Conservation (phyloP, 2,797 vertebrate genomes). For the Gorsachius magnificus region DNA sequence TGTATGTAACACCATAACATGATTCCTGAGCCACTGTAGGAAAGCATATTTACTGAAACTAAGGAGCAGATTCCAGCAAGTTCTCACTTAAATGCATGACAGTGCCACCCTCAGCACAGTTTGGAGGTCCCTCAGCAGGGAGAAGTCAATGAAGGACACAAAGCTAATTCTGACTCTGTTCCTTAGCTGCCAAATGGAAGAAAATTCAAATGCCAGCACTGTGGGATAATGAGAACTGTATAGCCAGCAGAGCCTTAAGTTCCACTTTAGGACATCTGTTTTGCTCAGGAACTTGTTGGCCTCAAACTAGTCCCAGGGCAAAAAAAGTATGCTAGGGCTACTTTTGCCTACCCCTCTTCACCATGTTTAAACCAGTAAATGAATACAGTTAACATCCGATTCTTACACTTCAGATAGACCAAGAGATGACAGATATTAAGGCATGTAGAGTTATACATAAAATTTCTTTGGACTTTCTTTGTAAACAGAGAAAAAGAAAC, state of each 20-base stretch:
- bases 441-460: background rate
- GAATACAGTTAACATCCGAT: background rate
- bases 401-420: background rate
- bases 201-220: background rate
- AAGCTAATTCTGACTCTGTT: background rate
- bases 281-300: background rate
- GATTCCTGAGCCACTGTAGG: background rate
- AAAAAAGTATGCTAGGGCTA: background rate
- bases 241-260: background rate
- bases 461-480: background rate
- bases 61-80: background rate
- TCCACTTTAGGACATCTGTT: background rate
- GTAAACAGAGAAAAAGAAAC: background rate
- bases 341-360: background rate
- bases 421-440: background rate
- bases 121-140: background rate
- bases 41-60: background rate
- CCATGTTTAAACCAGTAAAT: background rate
- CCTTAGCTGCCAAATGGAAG: accelerated
- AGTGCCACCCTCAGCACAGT: background rate
- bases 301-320: background rate
- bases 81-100: background rate
- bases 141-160: background rate
- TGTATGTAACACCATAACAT: background rate
- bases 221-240: background rate